Evolutionary conservation across 1,140 invertebrate species (phyloP).

Genomic region (Heliconius hewitsoni): DNA sequence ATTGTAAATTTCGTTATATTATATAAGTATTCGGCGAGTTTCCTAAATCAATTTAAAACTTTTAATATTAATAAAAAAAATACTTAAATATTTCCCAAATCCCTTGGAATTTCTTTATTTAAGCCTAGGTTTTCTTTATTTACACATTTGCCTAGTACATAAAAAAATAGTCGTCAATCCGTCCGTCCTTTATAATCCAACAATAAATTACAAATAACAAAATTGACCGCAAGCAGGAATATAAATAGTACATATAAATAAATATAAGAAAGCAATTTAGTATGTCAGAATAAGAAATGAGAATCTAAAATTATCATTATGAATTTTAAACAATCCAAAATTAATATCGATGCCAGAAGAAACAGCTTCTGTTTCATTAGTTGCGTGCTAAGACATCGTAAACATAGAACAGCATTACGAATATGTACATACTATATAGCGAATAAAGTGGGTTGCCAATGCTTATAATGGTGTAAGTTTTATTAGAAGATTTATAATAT

Average conservation of each 20-base stretch:
- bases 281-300: conserved; percentile 20
- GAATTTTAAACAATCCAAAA: conserved; percentile 49
- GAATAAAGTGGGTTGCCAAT: conserved; percentile 27
- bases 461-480: neutral
- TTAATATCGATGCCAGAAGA: conserved; percentile 39
- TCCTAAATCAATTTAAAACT: no score
- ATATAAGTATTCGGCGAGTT: no score
- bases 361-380: conserved; percentile 43
- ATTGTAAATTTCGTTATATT: no score
- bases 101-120: no score
- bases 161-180: no score
- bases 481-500: neutral
- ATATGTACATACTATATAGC: conserved; percentile 16
- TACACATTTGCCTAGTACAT: no score
- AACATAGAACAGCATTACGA: conserved; percentile 35
- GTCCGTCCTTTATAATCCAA: neutral
- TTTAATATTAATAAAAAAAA: no score
- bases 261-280: conserved; percentile 18
- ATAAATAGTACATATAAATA: neutral
- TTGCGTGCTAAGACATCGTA: conserved; percentile 46
- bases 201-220: neutral
- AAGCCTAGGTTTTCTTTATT: no score
- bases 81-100: no score
- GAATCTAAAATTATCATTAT: conserved; percentile 41
- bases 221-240: neutral